These are phyloP conservation scores for Alectoris magna DNA, from an alignment of 2,797 vertebrate genomes.

Conservation along the genomic window DNA sequence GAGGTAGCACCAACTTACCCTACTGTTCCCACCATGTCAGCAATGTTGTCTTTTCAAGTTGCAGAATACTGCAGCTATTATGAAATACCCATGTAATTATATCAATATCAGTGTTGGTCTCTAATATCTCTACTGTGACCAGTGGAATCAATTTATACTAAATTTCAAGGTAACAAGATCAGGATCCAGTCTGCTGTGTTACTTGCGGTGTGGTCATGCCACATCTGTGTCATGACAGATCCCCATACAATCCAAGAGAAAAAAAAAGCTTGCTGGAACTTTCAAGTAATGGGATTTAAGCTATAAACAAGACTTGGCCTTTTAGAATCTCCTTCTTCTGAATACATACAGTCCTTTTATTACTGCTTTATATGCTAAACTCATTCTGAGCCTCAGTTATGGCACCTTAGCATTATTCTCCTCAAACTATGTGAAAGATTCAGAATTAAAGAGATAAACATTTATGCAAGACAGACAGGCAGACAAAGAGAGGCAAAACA, in stretches of 20 bases:
- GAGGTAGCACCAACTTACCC: background rate
- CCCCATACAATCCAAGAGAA: background rate
- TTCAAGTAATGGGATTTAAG: background rate
- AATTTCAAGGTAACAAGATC: background rate
- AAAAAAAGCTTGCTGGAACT: background rate
- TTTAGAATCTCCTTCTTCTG: background rate
- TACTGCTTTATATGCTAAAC: background rate
- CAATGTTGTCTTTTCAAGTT: background rate
- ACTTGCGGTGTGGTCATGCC: background rate
- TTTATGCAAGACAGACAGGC: background rate
- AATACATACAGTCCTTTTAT: background rate
- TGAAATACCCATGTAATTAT: background rate
- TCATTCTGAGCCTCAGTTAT: background rate
- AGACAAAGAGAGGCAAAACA: background rate
- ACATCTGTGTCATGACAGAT: background rate
- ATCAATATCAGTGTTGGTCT: background rate
- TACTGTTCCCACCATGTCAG: background rate
- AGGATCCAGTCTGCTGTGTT: accelerated
- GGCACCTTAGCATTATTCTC: background rate
- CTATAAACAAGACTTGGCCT: background rate
- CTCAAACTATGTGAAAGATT: background rate
- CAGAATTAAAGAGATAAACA: background rate
- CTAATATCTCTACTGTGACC: background rate
- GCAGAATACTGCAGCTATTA: background rate
- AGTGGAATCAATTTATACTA: background rate